These are phyloP conservation scores for Pedetes capensis DNA, from an alignment of 2,113 vertebrate species.

Conservation along the genomic window DNA sequence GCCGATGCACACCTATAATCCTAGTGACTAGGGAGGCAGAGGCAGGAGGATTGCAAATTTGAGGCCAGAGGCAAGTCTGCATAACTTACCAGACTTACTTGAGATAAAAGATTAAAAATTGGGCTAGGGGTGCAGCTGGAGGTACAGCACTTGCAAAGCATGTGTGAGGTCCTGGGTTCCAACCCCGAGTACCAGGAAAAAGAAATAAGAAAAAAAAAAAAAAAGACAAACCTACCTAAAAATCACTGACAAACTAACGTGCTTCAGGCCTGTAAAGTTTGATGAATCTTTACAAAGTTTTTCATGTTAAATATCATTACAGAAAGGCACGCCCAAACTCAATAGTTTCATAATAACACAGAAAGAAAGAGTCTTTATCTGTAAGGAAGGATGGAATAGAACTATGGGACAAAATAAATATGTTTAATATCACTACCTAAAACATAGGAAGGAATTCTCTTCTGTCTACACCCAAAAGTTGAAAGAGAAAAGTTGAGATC, in stretches of 20 bases:
- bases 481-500: not conserved
- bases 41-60: no score
- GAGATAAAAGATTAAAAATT: no score
- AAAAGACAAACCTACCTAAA: not conserved
- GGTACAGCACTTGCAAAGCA: no score
- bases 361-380: conserved; percentile 55
- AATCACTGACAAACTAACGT: not conserved
- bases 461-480: conserved; percentile 38
- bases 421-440: conserved; percentile 46
- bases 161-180: no score
- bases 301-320: not conserved
- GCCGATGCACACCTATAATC: no score
- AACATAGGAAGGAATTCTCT: conserved; percentile 44
- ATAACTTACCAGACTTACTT: no score
- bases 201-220: no score
- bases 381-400: conserved; percentile 15
- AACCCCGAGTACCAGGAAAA: no score
- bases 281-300: not conserved
- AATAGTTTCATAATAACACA: not conserved
- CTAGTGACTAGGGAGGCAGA: no score
- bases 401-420: not conserved
- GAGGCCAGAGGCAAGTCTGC: no score
- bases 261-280: not conserved
- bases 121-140: no score
- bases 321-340: conserved; percentile 1